phyloP scores from a whole-genome alignment of 2,113 vertebrate genomes.

The Ginglymostoma cirratum region DNA sequence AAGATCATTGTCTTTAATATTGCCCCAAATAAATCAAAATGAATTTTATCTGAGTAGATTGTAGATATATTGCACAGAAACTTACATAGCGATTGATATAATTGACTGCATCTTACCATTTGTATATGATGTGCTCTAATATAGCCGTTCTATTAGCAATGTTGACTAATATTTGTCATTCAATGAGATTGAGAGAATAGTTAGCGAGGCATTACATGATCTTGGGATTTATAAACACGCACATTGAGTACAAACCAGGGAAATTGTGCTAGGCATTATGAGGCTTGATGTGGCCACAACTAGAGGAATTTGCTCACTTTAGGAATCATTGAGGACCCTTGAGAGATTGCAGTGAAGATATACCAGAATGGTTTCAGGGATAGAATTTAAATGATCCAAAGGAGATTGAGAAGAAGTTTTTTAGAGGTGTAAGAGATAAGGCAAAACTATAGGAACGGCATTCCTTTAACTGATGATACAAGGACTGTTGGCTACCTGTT shows the following conservation, averaged over 20 bases:
- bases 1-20: background rate
- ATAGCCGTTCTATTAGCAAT: too few species aligned
- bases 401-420: background rate
- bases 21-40: background rate
- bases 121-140: background rate
- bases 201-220: background rate
- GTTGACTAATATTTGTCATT: background rate
- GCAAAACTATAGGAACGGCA: too few species aligned
- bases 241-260: too few species aligned
- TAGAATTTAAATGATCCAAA: background rate
- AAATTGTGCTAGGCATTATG: background rate
- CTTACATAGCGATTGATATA: background rate
- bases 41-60: background rate
- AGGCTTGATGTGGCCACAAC: background rate
- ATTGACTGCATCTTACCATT: background rate
- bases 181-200: background rate
- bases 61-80: too few species aligned
- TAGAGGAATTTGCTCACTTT: background rate
- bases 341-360: background rate
- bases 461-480: background rate
- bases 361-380: background rate
- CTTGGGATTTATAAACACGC: background rate
- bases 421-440: background rate
- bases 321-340: background rate
- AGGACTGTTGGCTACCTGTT: background rate